These are phyloP conservation scores for Cinclus mexicanus DNA, from an alignment of 2,113 vertebrate genomes.

Conservation along the genomic window DNA sequence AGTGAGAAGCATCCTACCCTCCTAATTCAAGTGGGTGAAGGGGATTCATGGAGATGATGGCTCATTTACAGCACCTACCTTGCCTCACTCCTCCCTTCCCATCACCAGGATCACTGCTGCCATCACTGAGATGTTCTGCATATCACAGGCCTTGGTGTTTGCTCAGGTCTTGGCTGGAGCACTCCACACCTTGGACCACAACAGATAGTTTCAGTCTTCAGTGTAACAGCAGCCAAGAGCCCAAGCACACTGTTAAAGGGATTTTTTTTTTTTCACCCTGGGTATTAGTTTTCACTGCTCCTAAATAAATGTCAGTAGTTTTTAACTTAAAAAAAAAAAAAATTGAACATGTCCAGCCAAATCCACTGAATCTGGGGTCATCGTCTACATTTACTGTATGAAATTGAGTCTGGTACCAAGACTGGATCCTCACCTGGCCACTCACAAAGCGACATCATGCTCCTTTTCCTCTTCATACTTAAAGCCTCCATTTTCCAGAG, in stretches of 20 bases:
- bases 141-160: background rate
- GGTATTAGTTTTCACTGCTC: background rate
- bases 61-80: background rate
- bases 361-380: background rate
- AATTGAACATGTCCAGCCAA: background rate
- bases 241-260: background rate
- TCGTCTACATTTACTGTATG: background rate
- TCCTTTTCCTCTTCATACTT: background rate
- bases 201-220: background rate
- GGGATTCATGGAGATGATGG: background rate
- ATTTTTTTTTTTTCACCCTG: background rate
- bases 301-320: background rate
- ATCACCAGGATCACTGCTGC: background rate
- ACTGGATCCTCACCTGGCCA: background rate
- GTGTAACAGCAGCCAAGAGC: background rate
- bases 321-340: background rate
- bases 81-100: background rate
- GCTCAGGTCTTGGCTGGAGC: background rate
- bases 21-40: conserved; percentile 3
- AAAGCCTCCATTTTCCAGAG: background rate
- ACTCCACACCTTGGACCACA: background rate
- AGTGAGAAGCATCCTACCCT: conserved; percentile 12
- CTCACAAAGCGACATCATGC: background rate
- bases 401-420: background rate
- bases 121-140: background rate